Evolutionary conservation across 1,140 invertebrate genomes (phyloP), one percentile per base, ranked within the genome.

Genomic region (Eubasilissa regina): DNA sequence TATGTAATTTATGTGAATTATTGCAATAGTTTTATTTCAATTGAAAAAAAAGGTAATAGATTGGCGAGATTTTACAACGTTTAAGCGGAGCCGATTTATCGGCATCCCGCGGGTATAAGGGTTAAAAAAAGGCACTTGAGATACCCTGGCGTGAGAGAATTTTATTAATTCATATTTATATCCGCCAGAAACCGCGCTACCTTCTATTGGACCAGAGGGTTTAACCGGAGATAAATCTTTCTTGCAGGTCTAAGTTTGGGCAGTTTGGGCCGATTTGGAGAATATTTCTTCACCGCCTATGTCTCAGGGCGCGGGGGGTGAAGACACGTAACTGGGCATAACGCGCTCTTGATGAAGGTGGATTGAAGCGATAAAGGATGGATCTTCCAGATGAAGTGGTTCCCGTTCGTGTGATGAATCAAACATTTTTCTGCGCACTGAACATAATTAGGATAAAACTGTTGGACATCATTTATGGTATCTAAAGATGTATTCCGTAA

Each of bases 211-310:
- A 19, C 55, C 55, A 19, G 55, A 43, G 66, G 45, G 66, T 51
- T 51, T 51, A 51, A 25, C 66, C 15, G 9, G 47, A 35, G 25
- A 70, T 70, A 70, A 70, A 70, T 70, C 47, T 48, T 70, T 25
- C 47, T 25, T 48, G 47, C 3, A 25, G 21, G 11, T 47, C 47
- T 10, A 9, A 51, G 25, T 17, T 4, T 13, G 45, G 45, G 19
- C 44, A 19, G 60, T 4, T 25, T n/a, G 35, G 11, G 60, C 25
- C 21, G 35, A 25, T 19, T 43, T 12, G 35, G 25, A 19, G 11
- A 25, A 25, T 51, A 15, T 35, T 35, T 35, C 25, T 19, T 21
- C 55, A 58, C 17, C 55, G n/a, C 55, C 35, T 25, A 25, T n/a
- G 60, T n/a, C 60, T 3, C n/a, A 25, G 35, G 60, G 19, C 10